These are phyloP conservation scores for Ctenopoma multispine DNA, from an alignment of 2,797 vertebrate species.

Conservation along the genomic window DNA sequence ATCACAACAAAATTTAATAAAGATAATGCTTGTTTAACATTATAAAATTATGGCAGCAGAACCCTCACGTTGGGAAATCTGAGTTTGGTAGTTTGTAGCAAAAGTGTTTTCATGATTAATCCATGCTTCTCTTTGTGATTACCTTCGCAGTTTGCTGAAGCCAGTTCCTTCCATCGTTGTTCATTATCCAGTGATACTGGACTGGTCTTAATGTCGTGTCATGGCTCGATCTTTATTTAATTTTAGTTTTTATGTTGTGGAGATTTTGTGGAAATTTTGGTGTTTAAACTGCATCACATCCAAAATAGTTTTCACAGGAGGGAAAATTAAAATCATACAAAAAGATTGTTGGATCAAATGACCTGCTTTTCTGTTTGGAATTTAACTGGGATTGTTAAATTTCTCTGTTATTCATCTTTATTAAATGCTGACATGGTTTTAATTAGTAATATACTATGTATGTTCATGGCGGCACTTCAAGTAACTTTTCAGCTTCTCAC, in stretches of 20 bases:
- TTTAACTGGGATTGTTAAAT: conserved; percentile 5
- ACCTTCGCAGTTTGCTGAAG: conserved; percentile 6
- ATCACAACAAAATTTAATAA: conserved; percentile 31
- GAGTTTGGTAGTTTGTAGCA: conserved; percentile 19
- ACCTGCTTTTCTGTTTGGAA: conserved; percentile 8
- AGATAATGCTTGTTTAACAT: conserved; percentile 14
- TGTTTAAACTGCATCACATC: conserved; percentile 31
- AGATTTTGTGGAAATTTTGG: conserved; percentile 36
- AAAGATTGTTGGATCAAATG: conserved; percentile 12
- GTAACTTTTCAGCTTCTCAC: conserved; percentile 31
- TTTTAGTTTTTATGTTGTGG: conserved; percentile 38
- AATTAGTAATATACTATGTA: conserved; percentile 50
- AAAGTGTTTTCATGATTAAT: conserved; percentile 24
- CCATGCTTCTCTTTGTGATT: conserved; percentile 7
- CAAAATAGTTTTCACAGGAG: conserved; percentile 9
- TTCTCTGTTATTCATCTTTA: conserved; percentile 28
- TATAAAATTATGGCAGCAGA: conserved; percentile 15
- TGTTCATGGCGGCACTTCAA: conserved; percentile 32
- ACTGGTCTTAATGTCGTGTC: conserved; percentile 26
- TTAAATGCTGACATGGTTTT: conserved; percentile 41
- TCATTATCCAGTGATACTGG: conserved; percentile 37
- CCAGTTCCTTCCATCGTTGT: conserved; percentile 9
- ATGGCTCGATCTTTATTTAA: conserved; percentile 32
- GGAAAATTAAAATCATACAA: conserved; percentile 4
- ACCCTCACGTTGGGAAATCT: not conserved